phyloP scores from a whole-genome alignment of 2,888 invertebrate species.

The Tortrix viridana region DNA sequence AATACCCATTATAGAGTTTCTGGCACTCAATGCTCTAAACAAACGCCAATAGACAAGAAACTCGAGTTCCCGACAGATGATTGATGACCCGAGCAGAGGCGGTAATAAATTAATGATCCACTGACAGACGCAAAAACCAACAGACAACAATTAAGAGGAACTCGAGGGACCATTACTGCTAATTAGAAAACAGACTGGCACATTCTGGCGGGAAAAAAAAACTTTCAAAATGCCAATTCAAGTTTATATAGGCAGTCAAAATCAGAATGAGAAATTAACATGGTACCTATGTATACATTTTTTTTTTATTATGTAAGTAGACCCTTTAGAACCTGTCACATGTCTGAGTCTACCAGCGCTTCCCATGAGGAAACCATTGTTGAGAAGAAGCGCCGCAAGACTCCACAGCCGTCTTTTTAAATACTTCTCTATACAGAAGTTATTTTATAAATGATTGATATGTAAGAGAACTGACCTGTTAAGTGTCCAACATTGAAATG shows the following conservation, averaged over 20 bases:
- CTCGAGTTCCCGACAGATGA: constrained; percentile 26
- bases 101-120: constrained; percentile 36
- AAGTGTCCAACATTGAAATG: constrained; percentile 82
- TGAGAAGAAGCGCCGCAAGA: too few relatives aligned
- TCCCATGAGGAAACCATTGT: neutral
- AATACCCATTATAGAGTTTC: too few relatives aligned
- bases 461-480: constrained; percentile 68
- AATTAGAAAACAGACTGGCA: constrained; percentile 25
- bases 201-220: constrained; percentile 15
- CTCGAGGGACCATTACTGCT: constrained; percentile 32
- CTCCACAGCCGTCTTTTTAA: too few relatives aligned
- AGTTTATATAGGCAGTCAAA: neutral
- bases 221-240: too few relatives aligned
- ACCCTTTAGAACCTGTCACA: neutral
- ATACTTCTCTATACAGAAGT: neutral
- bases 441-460: neutral
- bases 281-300: too few relatives aligned
- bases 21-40: constrained; percentile 20
- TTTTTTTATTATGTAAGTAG: neutral
- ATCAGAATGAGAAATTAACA: neutral
- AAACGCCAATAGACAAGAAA: constrained; percentile 33
- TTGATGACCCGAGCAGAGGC: constrained; percentile 27
- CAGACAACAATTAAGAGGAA: constrained; percentile 38
- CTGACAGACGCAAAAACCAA: constrained; percentile 33
- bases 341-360: neutral